Conservation (phyloP, 1,140 invertebrate genomes). For the Eulimnadia texana region DNA sequence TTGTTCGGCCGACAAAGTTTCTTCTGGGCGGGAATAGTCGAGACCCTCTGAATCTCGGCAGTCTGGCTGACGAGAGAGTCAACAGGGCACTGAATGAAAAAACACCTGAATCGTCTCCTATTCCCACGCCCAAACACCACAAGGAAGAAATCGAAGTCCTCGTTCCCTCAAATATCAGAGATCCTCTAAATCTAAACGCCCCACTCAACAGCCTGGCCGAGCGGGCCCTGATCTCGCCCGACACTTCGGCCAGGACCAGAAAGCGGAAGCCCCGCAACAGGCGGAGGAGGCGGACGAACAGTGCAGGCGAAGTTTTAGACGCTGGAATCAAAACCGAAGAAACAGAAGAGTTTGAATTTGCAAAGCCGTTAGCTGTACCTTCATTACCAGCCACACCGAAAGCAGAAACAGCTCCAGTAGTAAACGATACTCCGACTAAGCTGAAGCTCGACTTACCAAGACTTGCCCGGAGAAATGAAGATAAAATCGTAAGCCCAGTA, state of each 20-base stretch:
- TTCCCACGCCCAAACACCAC: conserved; percentile 68
- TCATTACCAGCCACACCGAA: conserved; percentile 8
- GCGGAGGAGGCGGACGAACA: conserved; percentile 6
- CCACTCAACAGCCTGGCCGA: conserved; percentile 42
- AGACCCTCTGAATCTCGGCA: conserved; percentile 87
- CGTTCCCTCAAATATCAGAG: conserved; percentile 79
- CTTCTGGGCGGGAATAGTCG: conserved; percentile 85
- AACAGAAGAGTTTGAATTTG: neutral
- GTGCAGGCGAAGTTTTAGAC: conserved; percentile 4
- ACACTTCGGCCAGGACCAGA: conserved; percentile 38
- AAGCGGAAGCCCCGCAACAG: conserved; percentile 23
- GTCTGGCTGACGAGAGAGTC: conserved; percentile 74
- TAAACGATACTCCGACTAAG: neutral
- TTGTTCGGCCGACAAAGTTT: conserved; percentile 78
- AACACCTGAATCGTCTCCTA: conserved; percentile 71
- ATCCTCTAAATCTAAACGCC: conserved; percentile 73
- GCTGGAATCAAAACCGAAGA: neutral
- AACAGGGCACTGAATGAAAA: conserved; percentile 53
- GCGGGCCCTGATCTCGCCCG: conserved; percentile 60
- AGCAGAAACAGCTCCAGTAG: conserved; percentile 4
- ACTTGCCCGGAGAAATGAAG: conserved; percentile 43
- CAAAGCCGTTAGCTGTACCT: neutral
- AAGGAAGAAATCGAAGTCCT: conserved; percentile 74
- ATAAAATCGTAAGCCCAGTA: conserved; percentile 84
- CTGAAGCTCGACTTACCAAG: conserved; percentile 5